Base-by-base conservation (phyloP, 2,888 invertebrate species). In the Acrobasis repandana region DNA sequence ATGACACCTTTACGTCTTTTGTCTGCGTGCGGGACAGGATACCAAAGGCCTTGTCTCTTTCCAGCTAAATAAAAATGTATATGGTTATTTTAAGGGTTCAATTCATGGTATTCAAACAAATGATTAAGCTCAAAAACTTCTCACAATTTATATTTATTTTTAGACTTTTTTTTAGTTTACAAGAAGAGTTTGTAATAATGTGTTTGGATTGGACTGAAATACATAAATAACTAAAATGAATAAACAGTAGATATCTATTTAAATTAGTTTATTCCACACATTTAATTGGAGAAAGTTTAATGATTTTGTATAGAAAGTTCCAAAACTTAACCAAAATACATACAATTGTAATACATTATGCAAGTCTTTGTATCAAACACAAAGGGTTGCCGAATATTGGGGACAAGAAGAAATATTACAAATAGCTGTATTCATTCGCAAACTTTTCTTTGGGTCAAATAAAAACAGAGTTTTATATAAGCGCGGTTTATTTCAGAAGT, bases 1-100 rank as follows among this genome's bases (percentile, higher is more conserved):
- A 72, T 0, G 83, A 84, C 18, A 72, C 77, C 57, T 82, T 83
- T 20, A 92, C 80, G 36, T 93, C 92, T 2, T 76, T 77, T 5
- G 86, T 83, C 73, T 93, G 93, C 60, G 80, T 79, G 43, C 84
- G 80, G 10, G 92, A 77, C 68, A 93, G 90, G 65, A 87, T 75
- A 0, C 92, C 93, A 70, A 88, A 92, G 0, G 83, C 77, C 73
- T 93, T 88, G 74, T 93, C 93, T 18, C 83, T 75, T 65, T 91
- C 88, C 83, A 91, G 67, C 92, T 91, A 79, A 49, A 14, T 50
- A 65, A 61, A 43, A 63, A 49, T 34, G 48, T 2, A 36, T 36
- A 59, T 14, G 10, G 18, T n/a, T 10, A 48, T 16, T 47, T 3
- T n/a, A n/a, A n/a, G n/a, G n/a, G n/a, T n/a, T n/a, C n/a, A n/a